Evolutionary conservation across 1,140 invertebrate genomes (phyloP).

Genomic region (Mizuhopecten yessoensis): DNA sequence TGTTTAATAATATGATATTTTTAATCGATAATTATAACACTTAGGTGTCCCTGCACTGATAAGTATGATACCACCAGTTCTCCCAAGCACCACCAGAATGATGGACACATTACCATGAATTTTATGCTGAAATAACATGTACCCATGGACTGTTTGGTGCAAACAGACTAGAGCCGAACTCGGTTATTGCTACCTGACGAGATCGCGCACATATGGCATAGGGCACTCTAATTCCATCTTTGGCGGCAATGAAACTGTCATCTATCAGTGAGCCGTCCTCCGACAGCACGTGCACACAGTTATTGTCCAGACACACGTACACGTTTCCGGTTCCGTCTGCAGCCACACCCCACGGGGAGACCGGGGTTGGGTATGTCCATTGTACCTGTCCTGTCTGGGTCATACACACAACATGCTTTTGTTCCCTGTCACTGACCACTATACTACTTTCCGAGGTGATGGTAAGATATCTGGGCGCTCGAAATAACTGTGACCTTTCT

Average conservation of each 20-base stretch:
- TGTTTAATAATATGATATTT: no score
- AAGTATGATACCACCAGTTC: no score
- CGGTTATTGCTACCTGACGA: conserved; percentile 55
- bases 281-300: conserved; percentile 54
- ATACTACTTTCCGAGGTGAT: conserved; percentile 53
- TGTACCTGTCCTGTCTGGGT: conserved; percentile 55
- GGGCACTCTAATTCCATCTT: conserved; percentile 58
- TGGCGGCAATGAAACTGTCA: conserved; percentile 53
- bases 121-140: conserved; percentile 6
- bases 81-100: no score
- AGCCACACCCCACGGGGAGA: conserved; percentile 58
- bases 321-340: conserved; percentile 53
- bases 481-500: conserved; percentile 55
- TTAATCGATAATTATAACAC: no score
- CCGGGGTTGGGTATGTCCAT: conserved; percentile 59
- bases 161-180: conserved; percentile 61
- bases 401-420: conserved; percentile 59
- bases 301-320: conserved; percentile 59
- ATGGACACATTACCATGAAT: no score
- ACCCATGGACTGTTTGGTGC: conserved; percentile 57
- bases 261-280: conserved; percentile 55
- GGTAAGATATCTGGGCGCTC: conserved; percentile 54
- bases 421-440: conserved; percentile 59
- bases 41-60: no score
- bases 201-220: conserved; percentile 56